A percentile compares a stretch with the other conserved stretches of the same genome.
These are phyloP conservation scores for Capromys pilorides DNA, from an alignment of 2,797 vertebrate genomes.

Conservation along the genomic window DNA sequence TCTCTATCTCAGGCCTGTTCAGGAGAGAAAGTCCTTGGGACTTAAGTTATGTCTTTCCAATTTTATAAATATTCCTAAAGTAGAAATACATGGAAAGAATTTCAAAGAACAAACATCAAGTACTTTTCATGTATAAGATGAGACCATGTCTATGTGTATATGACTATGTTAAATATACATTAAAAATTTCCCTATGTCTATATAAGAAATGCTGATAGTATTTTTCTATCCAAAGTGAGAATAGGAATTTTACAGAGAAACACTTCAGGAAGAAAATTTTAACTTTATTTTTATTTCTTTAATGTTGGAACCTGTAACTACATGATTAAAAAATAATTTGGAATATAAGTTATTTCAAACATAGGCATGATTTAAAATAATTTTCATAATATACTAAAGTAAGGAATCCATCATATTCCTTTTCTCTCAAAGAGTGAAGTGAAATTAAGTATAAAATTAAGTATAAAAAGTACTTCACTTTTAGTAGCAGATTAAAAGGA, in stretches of 20 bases:
- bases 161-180: conserved; percentile 72
- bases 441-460: conserved; percentile 64
- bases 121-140: conserved; percentile 62
- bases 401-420: conserved; percentile 50
- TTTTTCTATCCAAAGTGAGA: conserved; percentile 51
- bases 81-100: conserved; percentile 62
- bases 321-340: conserved; percentile 68
- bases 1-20: conserved; percentile 34
- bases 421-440: conserved; percentile 55
- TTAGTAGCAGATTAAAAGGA: conserved; percentile 51
- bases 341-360: conserved; percentile 66
- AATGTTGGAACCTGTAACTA: conserved; percentile 54
- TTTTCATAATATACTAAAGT: conserved; percentile 43
- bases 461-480: conserved; percentile 64
- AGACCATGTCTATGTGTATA: conserved; percentile 39
- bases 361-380: conserved; percentile 59
- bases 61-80: conserved; percentile 72
- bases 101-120: conserved; percentile 70
- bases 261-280: conserved; percentile 33
- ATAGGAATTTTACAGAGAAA: conserved; percentile 27
- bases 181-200: conserved; percentile 56
- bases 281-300: conserved; percentile 50
- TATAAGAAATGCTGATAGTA: conserved; percentile 53
- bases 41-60: conserved; percentile 54
- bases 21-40: conserved; percentile 60